Percentiles rank a stretch among this genome's conserved stretches.
Conservation (phyloP, 1,140 invertebrate genomes). For the Drosophila baimaii region DNA sequence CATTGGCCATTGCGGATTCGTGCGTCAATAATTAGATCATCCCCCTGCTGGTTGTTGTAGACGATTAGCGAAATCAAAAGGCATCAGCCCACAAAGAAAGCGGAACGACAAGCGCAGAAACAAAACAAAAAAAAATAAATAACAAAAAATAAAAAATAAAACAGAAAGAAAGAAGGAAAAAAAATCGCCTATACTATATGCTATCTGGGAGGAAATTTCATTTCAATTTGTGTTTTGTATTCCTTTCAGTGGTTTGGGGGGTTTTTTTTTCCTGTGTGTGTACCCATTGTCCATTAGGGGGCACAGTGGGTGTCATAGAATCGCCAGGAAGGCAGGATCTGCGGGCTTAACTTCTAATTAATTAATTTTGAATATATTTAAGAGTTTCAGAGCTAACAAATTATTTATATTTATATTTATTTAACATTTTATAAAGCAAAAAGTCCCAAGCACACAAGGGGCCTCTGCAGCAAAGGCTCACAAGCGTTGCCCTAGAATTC, state of each 20-base stretch:
- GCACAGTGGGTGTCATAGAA: constrained; percentile 22
- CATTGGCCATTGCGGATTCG: constrained; percentile 62
- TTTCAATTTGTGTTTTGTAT: constrained; percentile 28
- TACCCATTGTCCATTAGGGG: constrained; percentile 23
- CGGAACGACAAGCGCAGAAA: constrained; percentile 45
- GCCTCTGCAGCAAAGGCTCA: no score
- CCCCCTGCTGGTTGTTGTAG: constrained; percentile 69
- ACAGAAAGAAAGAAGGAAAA: constrained; percentile 3
- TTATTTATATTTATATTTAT: no score
- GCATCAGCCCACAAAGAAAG: constrained; percentile 62
- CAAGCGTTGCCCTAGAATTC: no score
- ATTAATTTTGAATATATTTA: no score
- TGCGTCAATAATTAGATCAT: constrained; percentile 83
- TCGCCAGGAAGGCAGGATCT: background rate
- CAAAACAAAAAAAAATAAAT: background rate
- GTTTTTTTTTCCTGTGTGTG: background rate
- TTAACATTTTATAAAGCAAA: no score
- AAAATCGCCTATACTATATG: constrained; percentile 19
- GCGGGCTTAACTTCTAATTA: background rate
- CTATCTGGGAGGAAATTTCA: constrained; percentile 28
- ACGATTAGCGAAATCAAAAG: constrained; percentile 79
- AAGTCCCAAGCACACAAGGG: no score
- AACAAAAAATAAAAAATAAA: background rate
- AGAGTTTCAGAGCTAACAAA: no score
- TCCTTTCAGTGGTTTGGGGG: constrained; percentile 11